Conservation (phyloP, 30 jellyfish, hydroid and myxozoan species). For the Sanderia malayensis region DNA sequence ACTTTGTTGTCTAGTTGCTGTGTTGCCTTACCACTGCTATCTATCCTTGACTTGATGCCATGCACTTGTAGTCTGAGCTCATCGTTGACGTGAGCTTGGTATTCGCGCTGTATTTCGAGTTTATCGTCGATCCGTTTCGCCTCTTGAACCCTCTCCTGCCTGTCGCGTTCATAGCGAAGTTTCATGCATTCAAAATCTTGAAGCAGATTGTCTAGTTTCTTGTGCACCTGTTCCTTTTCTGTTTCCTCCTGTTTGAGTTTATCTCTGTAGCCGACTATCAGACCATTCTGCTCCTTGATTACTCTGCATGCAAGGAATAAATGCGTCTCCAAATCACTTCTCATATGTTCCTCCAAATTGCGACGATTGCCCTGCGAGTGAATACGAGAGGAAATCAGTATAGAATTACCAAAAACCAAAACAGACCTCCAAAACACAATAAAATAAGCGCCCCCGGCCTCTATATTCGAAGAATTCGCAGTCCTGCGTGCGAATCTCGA, state of each 20-base stretch:
- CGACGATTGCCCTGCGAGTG: slow-evolving; percentile 57
- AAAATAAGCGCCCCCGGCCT: too few species aligned
- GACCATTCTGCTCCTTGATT: slow-evolving; percentile 70
- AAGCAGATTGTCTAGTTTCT: slow-evolving; percentile 61
- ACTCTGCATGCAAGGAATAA: slow-evolving; percentile 69
- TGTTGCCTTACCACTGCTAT: slow-evolving; percentile 25
- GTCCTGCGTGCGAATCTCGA: too few species aligned
- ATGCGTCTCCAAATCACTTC: slow-evolving; percentile 73
- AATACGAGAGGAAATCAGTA: not conserved
- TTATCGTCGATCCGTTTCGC: slow-evolving; percentile 54
- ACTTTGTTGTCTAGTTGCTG: too few species aligned
- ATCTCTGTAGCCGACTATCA: slow-evolving; percentile 66
- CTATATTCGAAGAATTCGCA: too few species aligned
- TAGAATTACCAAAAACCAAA: too few species aligned
- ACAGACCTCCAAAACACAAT: too few species aligned
- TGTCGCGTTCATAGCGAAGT: slow-evolving; percentile 57
- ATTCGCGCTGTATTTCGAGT: slow-evolving; percentile 77
- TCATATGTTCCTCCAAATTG: slow-evolving; percentile 66
- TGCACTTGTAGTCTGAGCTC: slow-evolving; percentile 89
- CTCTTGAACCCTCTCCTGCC: slow-evolving; percentile 61
- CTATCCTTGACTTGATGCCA: slow-evolving; percentile 68
- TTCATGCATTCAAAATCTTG: slow-evolving; percentile 63
- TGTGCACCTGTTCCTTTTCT: slow-evolving; percentile 48
- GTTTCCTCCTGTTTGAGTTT: slow-evolving; percentile 59
- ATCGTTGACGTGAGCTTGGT: slow-evolving; percentile 84